Percentiles rank a stretch among this genome's conserved stretches.
phyloP scores from a whole-genome alignment of 2,888 invertebrate species.

The Leptinotarsa haldemani region DNA sequence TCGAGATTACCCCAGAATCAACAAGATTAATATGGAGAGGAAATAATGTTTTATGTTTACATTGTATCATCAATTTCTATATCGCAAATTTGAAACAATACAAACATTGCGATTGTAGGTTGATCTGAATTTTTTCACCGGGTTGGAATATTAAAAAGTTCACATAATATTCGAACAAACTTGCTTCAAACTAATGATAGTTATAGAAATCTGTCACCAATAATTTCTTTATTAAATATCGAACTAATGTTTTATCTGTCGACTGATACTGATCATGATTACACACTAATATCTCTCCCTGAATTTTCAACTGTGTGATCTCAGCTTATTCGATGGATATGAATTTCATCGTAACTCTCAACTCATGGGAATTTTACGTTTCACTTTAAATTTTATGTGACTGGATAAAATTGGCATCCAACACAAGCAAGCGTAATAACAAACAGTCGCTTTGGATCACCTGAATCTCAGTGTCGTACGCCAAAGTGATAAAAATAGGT shows the following conservation, averaged over 20 bases:
- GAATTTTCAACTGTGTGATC: not conserved
- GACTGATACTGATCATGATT: not conserved
- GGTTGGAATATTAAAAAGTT: too few species aligned
- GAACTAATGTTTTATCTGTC: not conserved
- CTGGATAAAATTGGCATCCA: conserved; percentile 6
- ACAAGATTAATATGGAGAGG: too few species aligned
- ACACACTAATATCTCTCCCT: not conserved
- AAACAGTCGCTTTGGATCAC: conserved; percentile 1
- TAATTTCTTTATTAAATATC: not conserved
- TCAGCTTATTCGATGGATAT: not conserved
- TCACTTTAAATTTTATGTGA: conserved; percentile 20
- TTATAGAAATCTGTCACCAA: not conserved
- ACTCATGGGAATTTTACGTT: conserved; percentile 3
- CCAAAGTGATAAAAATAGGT: too few species aligned
- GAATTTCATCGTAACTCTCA: not conserved
- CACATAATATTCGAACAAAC: not conserved
- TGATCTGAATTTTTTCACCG: too few species aligned
- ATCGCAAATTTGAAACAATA: too few species aligned
- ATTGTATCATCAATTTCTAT: too few species aligned
- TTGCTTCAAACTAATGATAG: not conserved
- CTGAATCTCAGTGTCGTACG: conserved; percentile 2
- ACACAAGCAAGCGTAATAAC: conserved; percentile 4
- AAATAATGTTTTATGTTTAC: too few species aligned
- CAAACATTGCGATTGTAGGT: too few species aligned
- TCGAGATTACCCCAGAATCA: too few species aligned